Base-by-base conservation (phyloP, 2,888 invertebrate species). In the Parnassius glacialis region DNA sequence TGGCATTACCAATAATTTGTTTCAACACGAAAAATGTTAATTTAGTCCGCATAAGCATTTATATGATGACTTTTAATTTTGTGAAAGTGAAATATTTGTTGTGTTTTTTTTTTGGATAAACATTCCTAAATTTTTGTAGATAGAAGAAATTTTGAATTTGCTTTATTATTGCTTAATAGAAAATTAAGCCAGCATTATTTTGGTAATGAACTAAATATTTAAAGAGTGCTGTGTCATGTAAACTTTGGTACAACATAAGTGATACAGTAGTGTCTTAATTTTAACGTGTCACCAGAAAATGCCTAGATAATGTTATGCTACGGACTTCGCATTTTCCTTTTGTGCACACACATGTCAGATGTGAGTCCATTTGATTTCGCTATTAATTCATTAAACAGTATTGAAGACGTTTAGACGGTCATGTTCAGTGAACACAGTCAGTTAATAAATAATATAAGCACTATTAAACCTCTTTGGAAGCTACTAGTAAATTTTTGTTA, bases 51-150 rank as follows among this genome's bases (percentile, higher is more conserved):
- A 58, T 52, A 45, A 52, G 54, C 52, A 42, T 59, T 53, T 58
- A 65, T 68, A 64, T 62, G 64, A 73, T 68, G 68, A 63, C 66
- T 69, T 68, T 53, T 59, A 25, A 11, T 10, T 42, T 12, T 57
- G 13, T 47, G 2, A 50, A n/a, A 42, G 25, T 43, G n/a, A 45
- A 53, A 11, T 70, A 69, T 34, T 34, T 73, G 68, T 65, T 71
- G 65, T 68, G 68, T 74, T 72, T 65, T 65, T 58, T 53, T 59
- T 61, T 44, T 61, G 64, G 61, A 57, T 67, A 70, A 74, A 70
- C 69, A 70, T 73, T 74, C 67, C 75, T 73, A 72, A 76, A 69
- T 72, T 72, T 70, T 65, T 68, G 67, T 65, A 69, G 65, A 64
- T 65, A 71, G 71, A 66, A 68, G 71, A 66, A 67, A 73, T 74